Conservation (phyloP, 2,888 invertebrate genomes). For the Molanna angustata region DNA sequence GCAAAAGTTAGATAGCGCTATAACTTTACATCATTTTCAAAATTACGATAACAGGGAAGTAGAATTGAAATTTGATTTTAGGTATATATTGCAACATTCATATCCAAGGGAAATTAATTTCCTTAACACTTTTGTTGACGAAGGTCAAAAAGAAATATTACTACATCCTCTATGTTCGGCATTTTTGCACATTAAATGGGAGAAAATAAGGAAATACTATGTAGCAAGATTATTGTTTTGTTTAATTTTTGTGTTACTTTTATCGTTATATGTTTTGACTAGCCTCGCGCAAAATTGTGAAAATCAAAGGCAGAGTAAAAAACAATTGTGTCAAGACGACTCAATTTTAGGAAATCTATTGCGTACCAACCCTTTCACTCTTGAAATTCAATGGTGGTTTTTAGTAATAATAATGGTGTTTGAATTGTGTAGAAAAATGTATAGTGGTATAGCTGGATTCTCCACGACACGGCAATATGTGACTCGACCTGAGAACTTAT, state of each 20-base stretch:
- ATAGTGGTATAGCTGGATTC: conserved; percentile 79
- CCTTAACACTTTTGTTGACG: conserved; percentile 82
- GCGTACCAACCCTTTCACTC: conserved; percentile 70
- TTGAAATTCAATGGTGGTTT: conserved; percentile 83
- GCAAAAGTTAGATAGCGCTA: conserved; percentile 77
- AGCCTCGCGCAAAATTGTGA: conserved; percentile 83
- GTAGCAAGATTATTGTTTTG: conserved; percentile 76
- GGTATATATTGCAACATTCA: conserved; percentile 77
- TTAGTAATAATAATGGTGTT: conserved; percentile 74
- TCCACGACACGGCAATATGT: conserved; percentile 77
- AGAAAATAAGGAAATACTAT: conserved; percentile 85
- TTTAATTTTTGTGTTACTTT: conserved; percentile 73
- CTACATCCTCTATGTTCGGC: conserved; percentile 86
- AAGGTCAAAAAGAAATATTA: conserved; percentile 83
- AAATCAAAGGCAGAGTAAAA: conserved; percentile 74
- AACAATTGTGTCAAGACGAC: conserved; percentile 74
- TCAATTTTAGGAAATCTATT: conserved; percentile 74
- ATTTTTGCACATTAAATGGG: conserved; percentile 86
- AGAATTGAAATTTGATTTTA: conserved; percentile 77
- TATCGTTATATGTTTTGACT: conserved; percentile 79
- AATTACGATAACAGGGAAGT: conserved; percentile 76
- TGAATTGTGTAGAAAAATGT: conserved; percentile 76
- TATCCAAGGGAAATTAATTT: conserved; percentile 84
- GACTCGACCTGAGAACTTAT: conserved; percentile 79
- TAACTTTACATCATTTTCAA: conserved; percentile 74